phyloP scores from a whole-genome alignment of 2,797 vertebrate genomes.

The Coracias cyanogaster region DNA sequence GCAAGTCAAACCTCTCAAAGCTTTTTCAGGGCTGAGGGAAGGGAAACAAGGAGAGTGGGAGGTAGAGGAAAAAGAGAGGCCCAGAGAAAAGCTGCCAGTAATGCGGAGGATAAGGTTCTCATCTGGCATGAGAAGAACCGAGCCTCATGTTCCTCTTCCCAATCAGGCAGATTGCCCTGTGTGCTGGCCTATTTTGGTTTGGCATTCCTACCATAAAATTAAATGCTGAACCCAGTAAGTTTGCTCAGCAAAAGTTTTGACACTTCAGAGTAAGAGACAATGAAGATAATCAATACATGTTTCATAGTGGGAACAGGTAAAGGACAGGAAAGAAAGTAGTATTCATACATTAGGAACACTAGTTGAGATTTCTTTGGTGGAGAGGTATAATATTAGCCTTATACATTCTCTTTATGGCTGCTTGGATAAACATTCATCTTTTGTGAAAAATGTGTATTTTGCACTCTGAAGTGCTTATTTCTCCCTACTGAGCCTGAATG shows the following conservation, averaged over 20 bases:
- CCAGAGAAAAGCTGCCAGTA: not conserved
- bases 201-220: conserved; percentile 7
- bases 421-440: not conserved
- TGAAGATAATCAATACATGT: not conserved
- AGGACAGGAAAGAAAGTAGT: not conserved
- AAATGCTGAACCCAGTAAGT: not conserved
- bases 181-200: not conserved
- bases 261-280: not conserved
- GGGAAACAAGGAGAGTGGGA: not conserved
- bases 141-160: not conserved
- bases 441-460: not conserved
- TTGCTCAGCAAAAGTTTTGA: not conserved
- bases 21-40: not conserved
- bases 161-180: not conserved
- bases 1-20: not conserved
- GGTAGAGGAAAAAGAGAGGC: not conserved
- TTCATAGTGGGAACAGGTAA: not conserved
- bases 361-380: not conserved
- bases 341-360: not conserved
- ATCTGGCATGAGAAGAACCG: not conserved
- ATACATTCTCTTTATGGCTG: not conserved
- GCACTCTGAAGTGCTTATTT: not conserved
- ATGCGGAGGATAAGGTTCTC: not conserved
- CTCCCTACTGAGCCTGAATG: not conserved
- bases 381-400: not conserved